Percentiles rank a stretch among this genome's conserved stretches.
Evolutionary conservation across 2,113 vertebrate species (phyloP).

Genomic region (Typhlomys cinereus): DNA sequence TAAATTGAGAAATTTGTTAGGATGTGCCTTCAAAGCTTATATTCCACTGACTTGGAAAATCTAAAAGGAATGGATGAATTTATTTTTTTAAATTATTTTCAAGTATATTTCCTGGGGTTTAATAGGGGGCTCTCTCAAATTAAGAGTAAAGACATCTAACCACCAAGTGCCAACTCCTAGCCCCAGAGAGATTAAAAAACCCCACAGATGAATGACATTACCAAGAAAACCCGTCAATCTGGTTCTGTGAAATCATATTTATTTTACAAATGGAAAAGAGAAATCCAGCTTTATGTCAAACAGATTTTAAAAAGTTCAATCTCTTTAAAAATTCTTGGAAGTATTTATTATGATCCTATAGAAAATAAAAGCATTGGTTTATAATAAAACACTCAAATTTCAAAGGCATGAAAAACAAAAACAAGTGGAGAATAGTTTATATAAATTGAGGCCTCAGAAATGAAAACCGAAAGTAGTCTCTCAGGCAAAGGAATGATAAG

Average conservation of each 20-base stretch:
- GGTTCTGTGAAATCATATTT: slow-evolving; percentile 21
- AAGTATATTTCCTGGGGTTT: slow-evolving; percentile 56
- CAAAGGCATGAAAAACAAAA: slow-evolving; percentile 60
- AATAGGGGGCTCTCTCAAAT: slow-evolving; percentile 65
- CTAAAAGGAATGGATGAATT: too few relatives aligned
- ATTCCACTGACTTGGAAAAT: too few relatives aligned
- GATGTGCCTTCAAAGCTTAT: neutral
- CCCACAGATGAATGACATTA: slow-evolving; percentile 27
- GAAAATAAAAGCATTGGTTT: slow-evolving; percentile 54
- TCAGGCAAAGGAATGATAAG: slow-evolving; percentile 59
- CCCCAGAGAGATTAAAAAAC: slow-evolving; percentile 74
- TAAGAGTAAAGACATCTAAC: slow-evolving; percentile 61
- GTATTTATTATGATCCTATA: slow-evolving; percentile 36
- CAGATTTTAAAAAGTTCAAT: slow-evolving; percentile 45
- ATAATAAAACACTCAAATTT: slow-evolving; percentile 63
- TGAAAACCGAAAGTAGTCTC: slow-evolving; percentile 53
- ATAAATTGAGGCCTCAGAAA: slow-evolving; percentile 55
- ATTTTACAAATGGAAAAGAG: slow-evolving; percentile 52
- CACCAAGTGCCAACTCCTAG: slow-evolving; percentile 59
- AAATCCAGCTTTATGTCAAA: slow-evolving; percentile 46
- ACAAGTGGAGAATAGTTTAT: slow-evolving; percentile 43
- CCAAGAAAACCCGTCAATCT: slow-evolving; percentile 23
- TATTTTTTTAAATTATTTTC: slow-evolving; percentile 51
- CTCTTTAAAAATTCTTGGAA: slow-evolving; percentile 48
- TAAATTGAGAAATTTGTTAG: neutral